These are phyloP conservation scores for Odontophorus gujanensis DNA, from an alignment of 2,113 vertebrate genomes.

Conservation along the genomic window DNA sequence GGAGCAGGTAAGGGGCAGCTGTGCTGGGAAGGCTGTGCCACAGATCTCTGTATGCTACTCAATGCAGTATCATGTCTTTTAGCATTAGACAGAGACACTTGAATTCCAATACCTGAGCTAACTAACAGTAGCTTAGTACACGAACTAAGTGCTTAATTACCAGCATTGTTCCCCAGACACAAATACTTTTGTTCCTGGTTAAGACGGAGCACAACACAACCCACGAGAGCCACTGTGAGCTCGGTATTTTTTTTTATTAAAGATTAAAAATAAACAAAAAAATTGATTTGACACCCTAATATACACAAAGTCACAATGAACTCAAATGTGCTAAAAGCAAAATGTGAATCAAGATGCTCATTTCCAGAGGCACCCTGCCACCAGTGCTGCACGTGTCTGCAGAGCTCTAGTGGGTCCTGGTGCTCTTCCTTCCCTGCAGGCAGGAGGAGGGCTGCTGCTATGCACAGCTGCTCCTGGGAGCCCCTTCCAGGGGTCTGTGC, in stretches of 20 bases:
- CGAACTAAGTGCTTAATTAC: slow-evolving; percentile 48
- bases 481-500: slow-evolving; percentile 52
- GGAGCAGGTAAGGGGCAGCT: background rate
- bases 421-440: slow-evolving; percentile 75
- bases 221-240: background rate
- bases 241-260: slow-evolving; percentile 46
- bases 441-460: slow-evolving; percentile 16
- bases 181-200: background rate
- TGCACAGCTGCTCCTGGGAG: background rate
- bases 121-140: slow-evolving; percentile 20
- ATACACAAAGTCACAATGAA: slow-evolving; percentile 67
- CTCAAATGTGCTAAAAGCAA: slow-evolving; percentile 58
- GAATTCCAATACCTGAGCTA: slow-evolving; percentile 3
- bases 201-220: background rate
- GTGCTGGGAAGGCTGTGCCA: background rate
- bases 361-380: slow-evolving; percentile 71
- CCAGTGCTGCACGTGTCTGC: slow-evolving; percentile 65
- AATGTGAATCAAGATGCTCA: slow-evolving; percentile 47
- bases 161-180: background rate
- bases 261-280: slow-evolving; percentile 58
- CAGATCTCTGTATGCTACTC: background rate
- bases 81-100: slow-evolving; percentile 16
- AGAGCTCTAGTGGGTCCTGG: slow-evolving; percentile 46
- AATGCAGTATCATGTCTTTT: background rate
- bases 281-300: slow-evolving; percentile 50